These are phyloP conservation scores for Schizaphis graminum DNA, from an alignment of 2,888 invertebrate genomes.

Conservation along the genomic window DNA sequence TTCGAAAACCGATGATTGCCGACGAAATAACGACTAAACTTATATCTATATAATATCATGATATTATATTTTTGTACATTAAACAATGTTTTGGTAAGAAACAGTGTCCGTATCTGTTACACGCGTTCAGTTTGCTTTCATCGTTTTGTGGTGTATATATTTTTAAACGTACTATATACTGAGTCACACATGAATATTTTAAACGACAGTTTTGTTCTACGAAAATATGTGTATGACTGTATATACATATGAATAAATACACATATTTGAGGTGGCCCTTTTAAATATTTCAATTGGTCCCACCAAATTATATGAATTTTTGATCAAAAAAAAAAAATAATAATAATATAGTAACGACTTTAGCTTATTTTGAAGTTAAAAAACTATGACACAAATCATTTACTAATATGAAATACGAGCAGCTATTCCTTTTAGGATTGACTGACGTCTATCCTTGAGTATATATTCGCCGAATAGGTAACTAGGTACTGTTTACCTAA, in stretches of 20 bases:
- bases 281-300: constrained; percentile 41
- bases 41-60: not conserved
- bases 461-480: not conserved
- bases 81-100: not conserved
- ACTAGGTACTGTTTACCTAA: not conserved
- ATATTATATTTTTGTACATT: not conserved
- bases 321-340: constrained; percentile 21
- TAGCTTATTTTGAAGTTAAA: not conserved
- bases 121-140: not conserved
- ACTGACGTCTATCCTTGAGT: constrained; percentile 30
- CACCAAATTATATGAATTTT: constrained; percentile 34
- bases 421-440: not conserved
- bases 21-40: not conserved
- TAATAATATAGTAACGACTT: constrained; percentile 24
- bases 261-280: not conserved
- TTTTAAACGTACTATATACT: constrained; percentile 7
- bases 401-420: constrained; percentile 55
- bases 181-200: constrained; percentile 36
- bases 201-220: constrained; percentile 30
- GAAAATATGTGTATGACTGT: not conserved
- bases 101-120: not conserved
- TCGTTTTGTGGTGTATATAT: constrained; percentile 1
- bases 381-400: constrained; percentile 34
- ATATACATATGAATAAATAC: not conserved
- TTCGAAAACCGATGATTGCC: not conserved